Base-by-base conservation (phyloP, 64 coral and sea anemone species). In the Hydrozoanthus tunicans region DNA sequence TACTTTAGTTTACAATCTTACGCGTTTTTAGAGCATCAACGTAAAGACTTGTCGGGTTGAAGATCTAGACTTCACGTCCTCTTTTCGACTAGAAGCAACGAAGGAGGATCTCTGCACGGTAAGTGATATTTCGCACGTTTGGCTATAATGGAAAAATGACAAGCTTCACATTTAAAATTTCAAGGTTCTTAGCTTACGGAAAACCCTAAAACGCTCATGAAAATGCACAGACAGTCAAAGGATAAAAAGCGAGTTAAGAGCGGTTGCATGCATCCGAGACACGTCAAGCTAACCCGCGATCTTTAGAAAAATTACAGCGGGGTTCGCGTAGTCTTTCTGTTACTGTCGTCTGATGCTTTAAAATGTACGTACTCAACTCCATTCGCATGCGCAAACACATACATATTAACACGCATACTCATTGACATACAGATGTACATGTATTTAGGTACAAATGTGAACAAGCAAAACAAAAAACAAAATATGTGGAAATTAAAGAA, bases 61-160 rank as follows among this genome's bases (percentile, higher is more conserved):
- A 82, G 91, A 95, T 52, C 60, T 98, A 7, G 86, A 95, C 10
- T 98, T 98, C 68, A 91, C 91, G 62, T 95, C 93, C 20, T 85
- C 91, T 32, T 98, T 98, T 66, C 82, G 81, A 68, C 56, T 98
- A 14, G 56, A 93, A 83, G 90, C 86, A 51, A 81, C 55, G 6
- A 83, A 74, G 58, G 78, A 95, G 57, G 89, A 93, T 76, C 58
- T 77, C 10, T 92, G 94, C 58, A 93, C 81, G 61, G 90, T 98
- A 81, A 90, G 89, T 90, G 11, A 17, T 6, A 6, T 7, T 25
- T 9, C 3, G 63, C 70, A 14, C 53, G 0, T 77, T 77, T 14
- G 66, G 11, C 15, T n/a, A 69, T 20, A n/a, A 14, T 69, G 24
- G 4, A 69, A 6, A 14, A 69, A 69, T 2, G 32, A 69, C 4